Conservation (phyloP, 2,888 invertebrate genomes). For the Pardosa pseudoannulata region DNA sequence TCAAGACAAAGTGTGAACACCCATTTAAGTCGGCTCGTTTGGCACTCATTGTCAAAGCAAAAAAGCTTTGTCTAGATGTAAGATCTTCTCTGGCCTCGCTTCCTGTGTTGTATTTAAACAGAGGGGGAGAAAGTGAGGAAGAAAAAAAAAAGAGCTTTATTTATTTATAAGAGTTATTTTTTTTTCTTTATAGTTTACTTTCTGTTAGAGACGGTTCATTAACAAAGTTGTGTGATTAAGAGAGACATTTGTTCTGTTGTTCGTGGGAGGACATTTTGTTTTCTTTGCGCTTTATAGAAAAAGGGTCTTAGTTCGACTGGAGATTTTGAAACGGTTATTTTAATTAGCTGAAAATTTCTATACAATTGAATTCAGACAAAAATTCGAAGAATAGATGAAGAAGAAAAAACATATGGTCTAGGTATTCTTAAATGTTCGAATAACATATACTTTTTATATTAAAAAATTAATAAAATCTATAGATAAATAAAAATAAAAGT, state of each 20-base stretch:
- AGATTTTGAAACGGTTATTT: no score
- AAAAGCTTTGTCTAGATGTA: background rate
- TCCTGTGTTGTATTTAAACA: slow-evolving; percentile 28
- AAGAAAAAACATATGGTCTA: no score
- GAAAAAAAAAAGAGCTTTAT: background rate
- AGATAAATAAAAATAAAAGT: no score
- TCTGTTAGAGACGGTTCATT: slow-evolving; percentile 15
- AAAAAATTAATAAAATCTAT: no score
- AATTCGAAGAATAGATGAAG: no score
- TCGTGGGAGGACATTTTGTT: background rate
- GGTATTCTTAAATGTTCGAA: no score
- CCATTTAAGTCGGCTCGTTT: slow-evolving; percentile 32
- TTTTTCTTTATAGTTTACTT: slow-evolving; percentile 2
- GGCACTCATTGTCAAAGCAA: slow-evolving; percentile 29
- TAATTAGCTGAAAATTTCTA: no score
- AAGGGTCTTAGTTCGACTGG: no score
- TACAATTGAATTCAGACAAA: no score
- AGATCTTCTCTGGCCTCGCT: background rate
- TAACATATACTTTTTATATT: no score
- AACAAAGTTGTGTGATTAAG: background rate
- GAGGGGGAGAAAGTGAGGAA: background rate
- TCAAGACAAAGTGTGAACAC: slow-evolving; percentile 34
- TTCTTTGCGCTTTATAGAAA: background rate
- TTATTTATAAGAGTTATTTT: background rate
- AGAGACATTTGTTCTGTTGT: background rate